Base-by-base conservation (phyloP, 2,888 invertebrate genomes). In the Eumacrocentrus americanus region DNA sequence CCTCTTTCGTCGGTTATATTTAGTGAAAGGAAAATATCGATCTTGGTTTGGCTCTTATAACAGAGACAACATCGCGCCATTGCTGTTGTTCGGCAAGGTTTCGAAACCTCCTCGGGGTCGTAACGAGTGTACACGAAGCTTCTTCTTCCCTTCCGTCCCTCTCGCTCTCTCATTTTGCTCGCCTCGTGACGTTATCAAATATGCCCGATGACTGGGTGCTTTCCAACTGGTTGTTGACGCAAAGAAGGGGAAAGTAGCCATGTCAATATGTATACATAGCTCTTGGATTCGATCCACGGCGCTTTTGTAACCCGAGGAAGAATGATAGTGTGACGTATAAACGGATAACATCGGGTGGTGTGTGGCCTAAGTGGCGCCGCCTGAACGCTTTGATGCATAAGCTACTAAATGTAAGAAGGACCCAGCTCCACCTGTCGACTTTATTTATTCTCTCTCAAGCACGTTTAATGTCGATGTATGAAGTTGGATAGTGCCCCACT, bases 391-490 rank as follows among this genome's bases (percentile, higher is more conserved):
- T 62, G 64, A 61, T 67, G 67, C 61, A 61, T 67, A 70, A 67
- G 61, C 66, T 69, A 62, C 57, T 52, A 63, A 44, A 68, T 63
- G 63, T 66, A 63, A 63, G 54, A 52, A 63, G 61, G 61, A 59
- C 62, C 50, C 68, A 62, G 69, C 66, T 72, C 66, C 67, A 70
- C 69, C 70, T 71, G 68, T 66, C 67, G 70, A 69, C 68, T 64
- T 63, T 67, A 65, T 70, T 69, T 67, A 68, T 62, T 65, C 58
- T 14, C 54, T 42, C 14, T 42, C n/a, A 25, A n/a, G n/a, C n/a
- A n/a, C n/a, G n/a, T n/a, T n/a, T n/a, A n/a, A n/a, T n/a, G n/a
- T n/a, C n/a, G n/a, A n/a, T n/a, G n/a, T n/a, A n/a, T n/a, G n/a
- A n/a, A n/a, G n/a, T n/a, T n/a, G n/a, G n/a, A n/a, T n/a, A n/a